Base-by-base conservation (phyloP, 2,888 invertebrate species). In the Stenolophus ochropezus region DNA sequence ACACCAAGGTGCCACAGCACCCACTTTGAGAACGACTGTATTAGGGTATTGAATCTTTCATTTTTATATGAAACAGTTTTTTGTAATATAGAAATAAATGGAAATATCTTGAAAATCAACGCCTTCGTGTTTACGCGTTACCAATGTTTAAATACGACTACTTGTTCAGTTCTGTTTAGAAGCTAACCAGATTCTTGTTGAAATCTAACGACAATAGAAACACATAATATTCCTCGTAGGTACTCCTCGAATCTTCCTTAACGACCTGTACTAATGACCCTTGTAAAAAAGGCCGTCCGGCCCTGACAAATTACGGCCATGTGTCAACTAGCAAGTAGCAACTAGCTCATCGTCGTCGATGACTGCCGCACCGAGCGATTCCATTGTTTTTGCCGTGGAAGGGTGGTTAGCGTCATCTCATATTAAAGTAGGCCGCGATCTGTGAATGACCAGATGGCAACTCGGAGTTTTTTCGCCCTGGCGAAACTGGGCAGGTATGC, bases 321-420 rank as follows among this genome's bases (percentile, higher is more conserved):
- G 49, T 73, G 73, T 73, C 73, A 73, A 49, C 73, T 21, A 49
- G 21, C 73, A n/a, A n/a, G n/a, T n/a, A n/a, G n/a, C 49, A 21
- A 11, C 21, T 18, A 47, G 49, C n/a, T 14, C 14, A 14, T 3
- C 18, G n/a, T n/a, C 47, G 73, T 73, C 49, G 73, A 73, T 73
- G 73, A 69, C 49, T 73, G 73, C 49, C 73, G 47, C n/a, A 49
- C 20, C 5, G n/a, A n/a, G 47, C 49, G 20, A 73, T 73, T 73
- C 73, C 23, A 49, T 49, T 73, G 47, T 49, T 73, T 49, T 73
- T 73, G 73, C 14, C 16, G 1, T 21, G 14, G 23, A 73, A 73
- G 47, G 47, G 47, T 33, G 18, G 18, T 20, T 11, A 6, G 20
- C 47, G 5, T 73, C 21, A 47, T 73, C 23, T 47, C 14, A 21